phyloP scores from a whole-genome alignment of 1,140 invertebrate species.

The Lutraria rhynchaena region DNA sequence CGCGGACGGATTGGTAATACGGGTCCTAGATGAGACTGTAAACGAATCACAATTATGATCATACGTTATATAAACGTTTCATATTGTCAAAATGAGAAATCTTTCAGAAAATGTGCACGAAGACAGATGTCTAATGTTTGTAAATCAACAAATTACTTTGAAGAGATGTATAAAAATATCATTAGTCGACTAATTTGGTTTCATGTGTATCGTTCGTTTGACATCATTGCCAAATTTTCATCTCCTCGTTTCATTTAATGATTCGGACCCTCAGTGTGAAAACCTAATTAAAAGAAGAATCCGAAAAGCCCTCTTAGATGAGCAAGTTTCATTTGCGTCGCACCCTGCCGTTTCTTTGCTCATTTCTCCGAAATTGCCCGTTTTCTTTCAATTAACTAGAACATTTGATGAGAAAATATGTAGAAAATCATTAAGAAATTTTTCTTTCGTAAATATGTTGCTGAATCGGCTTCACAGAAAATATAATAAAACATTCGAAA shows the following conservation, averaged over 20 bases:
- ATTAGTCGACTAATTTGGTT: slow-evolving; percentile 31
- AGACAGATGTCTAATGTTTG: slow-evolving; percentile 43
- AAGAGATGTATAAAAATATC: slow-evolving; percentile 27
- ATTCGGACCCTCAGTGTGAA: slow-evolving; percentile 37
- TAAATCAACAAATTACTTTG: slow-evolving; percentile 15
- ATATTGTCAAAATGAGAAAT: no score
- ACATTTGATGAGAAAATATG: slow-evolving; percentile 12
- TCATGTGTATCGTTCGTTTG: slow-evolving; percentile 39
- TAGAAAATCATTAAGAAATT: slow-evolving; percentile 22
- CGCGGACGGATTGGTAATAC: not conserved
- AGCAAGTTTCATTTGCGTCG: slow-evolving; percentile 44
- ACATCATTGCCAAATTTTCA: slow-evolving; percentile 39
- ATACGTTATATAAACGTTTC: no score
- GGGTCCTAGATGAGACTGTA: not conserved
- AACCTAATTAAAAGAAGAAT: slow-evolving; percentile 41
- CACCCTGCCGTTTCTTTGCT: slow-evolving; percentile 23
- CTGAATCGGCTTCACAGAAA: not conserved
- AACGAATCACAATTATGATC: no score
- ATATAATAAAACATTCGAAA: not conserved
- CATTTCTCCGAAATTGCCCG: slow-evolving; percentile 35
- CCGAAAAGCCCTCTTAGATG: slow-evolving; percentile 28
- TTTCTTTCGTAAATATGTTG: slow-evolving; percentile 5
- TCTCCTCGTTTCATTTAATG: slow-evolving; percentile 33
- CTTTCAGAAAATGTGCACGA: slow-evolving; percentile 8
- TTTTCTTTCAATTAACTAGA: slow-evolving; percentile 5